Base-by-base conservation (phyloP, 2,797 vertebrate species). In the Anolis apletophallus region DNA sequence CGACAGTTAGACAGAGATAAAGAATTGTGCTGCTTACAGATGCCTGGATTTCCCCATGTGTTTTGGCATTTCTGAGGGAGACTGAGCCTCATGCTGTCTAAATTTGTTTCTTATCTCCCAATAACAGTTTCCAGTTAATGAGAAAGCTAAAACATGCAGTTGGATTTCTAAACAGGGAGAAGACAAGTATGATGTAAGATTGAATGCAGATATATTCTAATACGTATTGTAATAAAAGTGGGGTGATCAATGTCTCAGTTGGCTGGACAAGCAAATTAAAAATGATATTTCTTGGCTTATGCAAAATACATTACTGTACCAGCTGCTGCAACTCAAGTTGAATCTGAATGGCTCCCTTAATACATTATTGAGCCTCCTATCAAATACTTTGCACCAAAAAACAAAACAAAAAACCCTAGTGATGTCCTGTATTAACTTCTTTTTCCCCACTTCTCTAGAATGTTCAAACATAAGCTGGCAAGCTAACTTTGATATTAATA, bases 241-340 rank as follows among this genome's bases (percentile, higher is more conserved):
- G 55, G 75, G 36, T 83, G 1, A 67, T 76, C n/a, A 77, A 55
- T 80, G 9, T 52, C 88, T 91, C 81, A 11, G n/a, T 50, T 89
- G 29, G 19, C 85, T 88, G 40, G 55, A 83, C 32, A 83, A 89
- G 81, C 87, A 90, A 81, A 50, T 32, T 81, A 46, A 81, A 79
- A 90, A 32, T 1, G 1, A 1, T 83, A 73, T 89, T 69, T 83
- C 87, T 83, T 52, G 82, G 7, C 73, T 91, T 1, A 29, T 85
- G 84, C 9, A 17, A 5, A 67, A 23, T 6, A 64, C 0, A 55
- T 82, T 84, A 40, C 81, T 67, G 32, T 4, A 73, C 82, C 61
- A 86, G 21, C 6, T 75, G 10, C 72, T 81, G 21, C 57, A 72
- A 10, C 26, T 88, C 83, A 8, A 68, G 88, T 83, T 80, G 0